Percentiles rank a stretch among this genome's conserved stretches.
Evolutionary conservation across 2,888 invertebrate genomes (phyloP).

Genomic region (Parnassius glacialis): DNA sequence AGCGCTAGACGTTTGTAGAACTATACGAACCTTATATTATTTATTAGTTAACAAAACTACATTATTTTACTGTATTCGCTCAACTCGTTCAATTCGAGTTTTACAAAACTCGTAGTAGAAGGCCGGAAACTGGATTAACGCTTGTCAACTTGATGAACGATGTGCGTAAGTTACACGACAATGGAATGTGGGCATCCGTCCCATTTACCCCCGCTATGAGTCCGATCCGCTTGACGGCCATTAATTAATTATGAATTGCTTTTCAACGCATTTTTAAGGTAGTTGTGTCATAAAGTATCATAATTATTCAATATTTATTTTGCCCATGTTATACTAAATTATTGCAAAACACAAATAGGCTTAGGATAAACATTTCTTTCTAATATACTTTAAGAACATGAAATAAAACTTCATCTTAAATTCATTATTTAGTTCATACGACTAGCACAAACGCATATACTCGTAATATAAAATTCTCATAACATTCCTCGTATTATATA

Average conservation of each 20-base stretch:
- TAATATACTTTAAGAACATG: no score
- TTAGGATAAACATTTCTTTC: no score
- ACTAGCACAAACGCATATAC: no score
- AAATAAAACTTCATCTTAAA: no score
- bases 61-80: neutral
- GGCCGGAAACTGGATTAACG: conserved; percentile 79
- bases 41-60: conserved; percentile 3
- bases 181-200: conserved; percentile 73
- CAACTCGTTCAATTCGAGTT: conserved; percentile 27
- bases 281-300: neutral
- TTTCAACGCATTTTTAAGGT: conserved; percentile 34
- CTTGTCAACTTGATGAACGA: conserved; percentile 79
- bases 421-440: no score
- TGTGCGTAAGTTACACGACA: conserved; percentile 77
- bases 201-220: conserved; percentile 55
- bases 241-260: conserved; percentile 69
- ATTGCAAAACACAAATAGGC: no score
- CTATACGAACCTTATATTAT: no score
- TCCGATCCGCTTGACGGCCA: conserved; percentile 60
- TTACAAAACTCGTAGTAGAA: conserved; percentile 44
- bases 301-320: no score
- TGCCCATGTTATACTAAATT: no score
- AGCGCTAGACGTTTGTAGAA: no score
- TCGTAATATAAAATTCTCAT: no score
- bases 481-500: no score